Conservation (phyloP, 2,797 vertebrate species). For the Lemur catta region DNA sequence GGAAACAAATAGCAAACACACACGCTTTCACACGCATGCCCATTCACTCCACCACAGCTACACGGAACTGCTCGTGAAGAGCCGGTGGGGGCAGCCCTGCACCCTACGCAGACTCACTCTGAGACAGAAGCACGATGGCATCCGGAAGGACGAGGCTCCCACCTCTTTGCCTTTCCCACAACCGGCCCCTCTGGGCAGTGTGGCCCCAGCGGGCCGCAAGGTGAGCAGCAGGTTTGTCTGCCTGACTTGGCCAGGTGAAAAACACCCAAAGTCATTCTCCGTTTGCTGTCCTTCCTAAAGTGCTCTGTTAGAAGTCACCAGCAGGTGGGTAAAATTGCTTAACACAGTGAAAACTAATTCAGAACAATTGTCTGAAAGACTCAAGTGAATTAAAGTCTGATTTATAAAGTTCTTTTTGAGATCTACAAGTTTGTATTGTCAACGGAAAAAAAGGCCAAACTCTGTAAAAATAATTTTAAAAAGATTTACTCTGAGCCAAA, state of each 20-base stretch:
- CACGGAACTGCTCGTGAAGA: not conserved
- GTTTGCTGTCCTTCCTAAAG: not conserved
- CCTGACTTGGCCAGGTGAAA: constrained; percentile 14
- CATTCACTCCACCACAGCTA: not conserved
- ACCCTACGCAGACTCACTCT: not conserved
- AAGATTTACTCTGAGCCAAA: no score
- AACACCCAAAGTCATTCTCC: not conserved
- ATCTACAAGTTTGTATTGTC: not conserved
- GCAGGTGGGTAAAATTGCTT: not conserved
- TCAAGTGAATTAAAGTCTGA: constrained; percentile 19
- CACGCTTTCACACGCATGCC: not conserved
- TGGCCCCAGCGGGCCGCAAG: not conserved
- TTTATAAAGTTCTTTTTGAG: constrained; percentile 50
- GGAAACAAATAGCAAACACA: not conserved
- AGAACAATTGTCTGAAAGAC: constrained; percentile 16
- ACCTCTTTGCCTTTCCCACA: not conserved
- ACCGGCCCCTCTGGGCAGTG: not conserved
- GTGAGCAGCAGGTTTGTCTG: not conserved
- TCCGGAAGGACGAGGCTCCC: not conserved
- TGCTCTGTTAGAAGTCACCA: not conserved
- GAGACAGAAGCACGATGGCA: not conserved
- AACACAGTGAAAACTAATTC: constrained; percentile 16
- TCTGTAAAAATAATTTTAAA: no score
- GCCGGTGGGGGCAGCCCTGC: not conserved
- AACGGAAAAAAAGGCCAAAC: no score